These are phyloP conservation scores for Drosophila phalerata DNA, from an alignment of 2,888 invertebrate genomes.

Conservation along the genomic window DNA sequence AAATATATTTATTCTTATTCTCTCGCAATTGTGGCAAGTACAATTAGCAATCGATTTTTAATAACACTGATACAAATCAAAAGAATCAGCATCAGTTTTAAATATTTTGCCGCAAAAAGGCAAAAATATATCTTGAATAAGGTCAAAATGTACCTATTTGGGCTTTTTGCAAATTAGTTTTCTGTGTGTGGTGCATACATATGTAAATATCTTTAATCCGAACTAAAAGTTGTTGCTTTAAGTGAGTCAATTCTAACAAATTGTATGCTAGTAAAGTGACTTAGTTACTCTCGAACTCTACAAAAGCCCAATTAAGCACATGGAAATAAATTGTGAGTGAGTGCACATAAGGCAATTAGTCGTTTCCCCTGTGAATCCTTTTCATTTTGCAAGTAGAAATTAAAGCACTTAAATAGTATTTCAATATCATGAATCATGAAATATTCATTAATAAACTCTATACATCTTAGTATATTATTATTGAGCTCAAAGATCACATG, in stretches of 20 bases:
- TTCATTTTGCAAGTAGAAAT: background rate
- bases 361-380: slow-evolving; percentile 8
- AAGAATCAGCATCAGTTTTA: background rate
- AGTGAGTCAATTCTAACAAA: background rate
- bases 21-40: background rate
- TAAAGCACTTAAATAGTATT: background rate
- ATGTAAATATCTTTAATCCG: background rate
- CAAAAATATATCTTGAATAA: no score
- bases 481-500: background rate
- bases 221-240: background rate
- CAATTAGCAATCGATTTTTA: background rate
- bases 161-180: background rate
- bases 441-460: background rate
- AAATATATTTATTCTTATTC: slow-evolving; percentile 13
- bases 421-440: slow-evolving; percentile 8
- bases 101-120: background rate
- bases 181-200: background rate
- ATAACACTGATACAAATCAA: background rate
- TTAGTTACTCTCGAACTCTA: slow-evolving; percentile 22
- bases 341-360: slow-evolving; percentile 30
- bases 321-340: background rate
- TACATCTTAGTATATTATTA: no score
- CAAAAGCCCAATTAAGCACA: slow-evolving; percentile 22
- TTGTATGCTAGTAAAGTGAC: background rate
- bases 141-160: background rate